Percentiles rank a stretch among this genome's conserved stretches.
Conservation (phyloP, 2,888 invertebrate species). For the Ophraella communa region DNA sequence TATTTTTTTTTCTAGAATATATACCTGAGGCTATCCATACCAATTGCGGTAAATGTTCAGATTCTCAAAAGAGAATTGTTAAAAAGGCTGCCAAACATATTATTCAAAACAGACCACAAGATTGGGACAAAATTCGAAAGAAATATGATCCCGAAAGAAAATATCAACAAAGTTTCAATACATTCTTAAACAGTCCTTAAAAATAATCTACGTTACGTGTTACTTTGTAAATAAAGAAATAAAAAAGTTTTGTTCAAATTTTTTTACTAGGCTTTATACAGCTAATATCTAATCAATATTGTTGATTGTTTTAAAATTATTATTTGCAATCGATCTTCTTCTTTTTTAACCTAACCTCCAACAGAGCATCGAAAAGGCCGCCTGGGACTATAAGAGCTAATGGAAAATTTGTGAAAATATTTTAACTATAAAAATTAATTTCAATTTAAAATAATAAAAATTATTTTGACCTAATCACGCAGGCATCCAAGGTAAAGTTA, state of each 20-base stretch:
- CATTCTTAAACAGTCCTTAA: slow-evolving; percentile 23
- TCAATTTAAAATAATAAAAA: too few relatives aligned
- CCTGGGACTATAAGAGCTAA: too few relatives aligned
- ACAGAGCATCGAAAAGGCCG: too few relatives aligned
- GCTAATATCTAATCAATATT: too few relatives aligned
- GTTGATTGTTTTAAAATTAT: too few relatives aligned
- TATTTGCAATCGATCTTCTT: too few relatives aligned
- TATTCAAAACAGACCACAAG: slow-evolving; percentile 61
- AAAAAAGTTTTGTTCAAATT: neutral
- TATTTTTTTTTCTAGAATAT: slow-evolving; percentile 61
- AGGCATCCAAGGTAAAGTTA: too few relatives aligned
- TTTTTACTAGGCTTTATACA: too few relatives aligned
- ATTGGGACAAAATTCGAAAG: slow-evolving; percentile 48
- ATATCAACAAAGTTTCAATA: slow-evolving; percentile 30
- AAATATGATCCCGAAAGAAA: slow-evolving; percentile 66
- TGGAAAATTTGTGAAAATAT: too few relatives aligned
- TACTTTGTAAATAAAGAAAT: neutral
- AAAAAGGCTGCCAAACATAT: slow-evolving; percentile 68
- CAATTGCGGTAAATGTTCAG: slow-evolving; percentile 71
- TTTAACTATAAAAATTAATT: too few relatives aligned
- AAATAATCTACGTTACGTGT: neutral
- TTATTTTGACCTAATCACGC: too few relatives aligned
- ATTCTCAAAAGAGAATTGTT: slow-evolving; percentile 67
- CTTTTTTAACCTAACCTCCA: too few relatives aligned
- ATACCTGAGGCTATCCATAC: slow-evolving; percentile 72